Evolutionary conservation across 2,888 invertebrate genomes (phyloP).

Genomic region (Nematopogon swammerdamellus): DNA sequence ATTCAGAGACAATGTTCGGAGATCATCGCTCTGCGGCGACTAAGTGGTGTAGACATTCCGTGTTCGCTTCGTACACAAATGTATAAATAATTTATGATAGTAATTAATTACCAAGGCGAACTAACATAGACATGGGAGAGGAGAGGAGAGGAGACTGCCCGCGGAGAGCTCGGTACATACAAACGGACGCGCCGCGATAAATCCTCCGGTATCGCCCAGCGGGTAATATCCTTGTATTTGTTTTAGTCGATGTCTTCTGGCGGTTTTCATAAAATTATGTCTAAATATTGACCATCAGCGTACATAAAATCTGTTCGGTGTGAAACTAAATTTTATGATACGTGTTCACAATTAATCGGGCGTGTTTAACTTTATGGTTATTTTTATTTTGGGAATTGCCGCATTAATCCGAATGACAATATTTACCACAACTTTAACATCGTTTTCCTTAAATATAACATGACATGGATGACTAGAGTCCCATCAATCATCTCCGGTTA

Average conservation of each 20-base stretch:
- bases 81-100: neutral
- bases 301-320: neutral
- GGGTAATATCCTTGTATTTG: neutral
- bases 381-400: too few relatives aligned
- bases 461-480: too few relatives aligned
- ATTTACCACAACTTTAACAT: too few relatives aligned
- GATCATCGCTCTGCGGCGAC: too few relatives aligned
- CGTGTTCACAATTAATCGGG: too few relatives aligned
- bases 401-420: too few relatives aligned
- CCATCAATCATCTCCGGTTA: too few relatives aligned
- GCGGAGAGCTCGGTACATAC: neutral
- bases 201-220: neutral
- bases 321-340: neutral
- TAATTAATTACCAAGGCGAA: neutral
- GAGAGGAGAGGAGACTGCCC: neutral
- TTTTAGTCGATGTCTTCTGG: neutral
- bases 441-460: too few relatives aligned
- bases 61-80: too few relatives aligned
- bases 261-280: neutral
- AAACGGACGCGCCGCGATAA: neutral
- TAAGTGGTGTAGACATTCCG: too few relatives aligned
- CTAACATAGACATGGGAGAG: neutral
- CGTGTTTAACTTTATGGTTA: too few relatives aligned
- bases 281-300: neutral
- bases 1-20: too few relatives aligned